These are phyloP conservation scores for Rhodeus uyekii DNA, from an alignment of 2,797 vertebrate genomes.

Conservation along the genomic window DNA sequence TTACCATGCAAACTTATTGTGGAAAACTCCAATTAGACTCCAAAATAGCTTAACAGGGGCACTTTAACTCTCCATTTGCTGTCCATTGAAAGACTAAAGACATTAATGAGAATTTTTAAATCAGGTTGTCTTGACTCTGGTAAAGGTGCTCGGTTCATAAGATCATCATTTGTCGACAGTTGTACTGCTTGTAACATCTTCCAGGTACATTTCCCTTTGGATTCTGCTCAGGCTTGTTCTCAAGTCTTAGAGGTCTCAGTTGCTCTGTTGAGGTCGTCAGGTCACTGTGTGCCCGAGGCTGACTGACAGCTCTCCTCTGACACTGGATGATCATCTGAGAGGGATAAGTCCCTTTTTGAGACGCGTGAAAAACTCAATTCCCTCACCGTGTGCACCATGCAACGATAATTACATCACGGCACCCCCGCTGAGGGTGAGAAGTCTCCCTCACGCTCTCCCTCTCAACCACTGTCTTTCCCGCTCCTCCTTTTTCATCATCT, in stretches of 20 bases:
- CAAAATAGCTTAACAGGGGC: background rate
- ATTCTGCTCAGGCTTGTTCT: background rate
- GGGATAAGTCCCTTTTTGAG: slow-evolving; percentile 55
- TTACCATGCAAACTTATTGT: background rate
- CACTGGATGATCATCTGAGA: slow-evolving; percentile 57
- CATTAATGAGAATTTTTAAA: background rate
- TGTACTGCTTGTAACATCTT: background rate
- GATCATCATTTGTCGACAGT: background rate
- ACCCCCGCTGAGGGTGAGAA: slow-evolving; percentile 50
- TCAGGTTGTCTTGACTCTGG: background rate
- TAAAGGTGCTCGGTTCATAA: background rate
- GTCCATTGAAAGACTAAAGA: background rate
- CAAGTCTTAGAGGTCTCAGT: background rate
- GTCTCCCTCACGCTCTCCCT: slow-evolving; percentile 6
- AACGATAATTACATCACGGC: slow-evolving; percentile 69
- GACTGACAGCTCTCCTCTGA: slow-evolving; percentile 61
- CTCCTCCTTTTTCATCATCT: slow-evolving; percentile 9
- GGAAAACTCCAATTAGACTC: background rate
- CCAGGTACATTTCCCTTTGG: background rate
- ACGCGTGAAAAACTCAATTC: slow-evolving; percentile 75
- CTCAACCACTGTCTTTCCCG: background rate
- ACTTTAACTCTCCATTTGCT: background rate
- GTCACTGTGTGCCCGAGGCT: slow-evolving; percentile 35
- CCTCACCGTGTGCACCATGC: slow-evolving; percentile 55
- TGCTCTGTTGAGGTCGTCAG: slow-evolving; percentile 33